These are phyloP conservation scores for Portunus trituberculatus DNA, from an alignment of 1,140 invertebrate genomes.

Conservation along the genomic window DNA sequence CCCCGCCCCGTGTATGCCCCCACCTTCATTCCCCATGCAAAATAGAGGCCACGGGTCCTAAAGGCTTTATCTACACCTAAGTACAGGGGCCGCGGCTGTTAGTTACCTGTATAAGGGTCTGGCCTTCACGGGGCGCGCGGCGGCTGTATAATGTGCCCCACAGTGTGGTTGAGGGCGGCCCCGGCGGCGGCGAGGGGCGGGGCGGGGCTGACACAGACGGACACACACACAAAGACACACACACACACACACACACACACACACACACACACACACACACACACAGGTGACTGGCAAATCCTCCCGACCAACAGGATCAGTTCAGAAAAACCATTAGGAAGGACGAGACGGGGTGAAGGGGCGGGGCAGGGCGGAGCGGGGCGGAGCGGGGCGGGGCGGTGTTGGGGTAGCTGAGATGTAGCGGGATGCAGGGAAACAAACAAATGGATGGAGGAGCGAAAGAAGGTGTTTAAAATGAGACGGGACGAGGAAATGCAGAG, in stretches of 20 bases:
- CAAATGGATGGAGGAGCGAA: too few relatives aligned
- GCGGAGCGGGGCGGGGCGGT: not conserved
- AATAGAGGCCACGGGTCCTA: not conserved
- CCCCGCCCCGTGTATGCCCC: not conserved
- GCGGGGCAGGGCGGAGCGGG: not conserved
- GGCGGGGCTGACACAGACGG: not conserved
- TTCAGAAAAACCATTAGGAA: not conserved
- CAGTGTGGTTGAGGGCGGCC: not conserved
- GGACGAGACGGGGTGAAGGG: not conserved
- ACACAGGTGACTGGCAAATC: not conserved
- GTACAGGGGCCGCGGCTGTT: conserved; percentile 51
- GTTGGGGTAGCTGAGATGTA: too few relatives aligned
- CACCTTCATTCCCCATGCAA: conserved; percentile 50
- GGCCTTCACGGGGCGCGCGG: conserved; percentile 36
- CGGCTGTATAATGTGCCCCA: not conserved
- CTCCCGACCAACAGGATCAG: not conserved
- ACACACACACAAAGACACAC: conserved; percentile 35
- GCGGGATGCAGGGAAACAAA: too few relatives aligned
- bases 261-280: not conserved
- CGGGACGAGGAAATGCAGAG: too few relatives aligned
- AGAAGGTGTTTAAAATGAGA: too few relatives aligned
- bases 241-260: conserved; percentile 43
- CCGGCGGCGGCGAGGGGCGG: not conserved
- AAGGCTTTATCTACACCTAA: conserved; percentile 30
- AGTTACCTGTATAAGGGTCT: conserved; percentile 49